Percentiles rank a stretch among this genome's conserved stretches.
These are phyloP conservation scores for Mylabris sibirica DNA, from an alignment of 2,888 invertebrate genomes.

Conservation along the genomic window DNA sequence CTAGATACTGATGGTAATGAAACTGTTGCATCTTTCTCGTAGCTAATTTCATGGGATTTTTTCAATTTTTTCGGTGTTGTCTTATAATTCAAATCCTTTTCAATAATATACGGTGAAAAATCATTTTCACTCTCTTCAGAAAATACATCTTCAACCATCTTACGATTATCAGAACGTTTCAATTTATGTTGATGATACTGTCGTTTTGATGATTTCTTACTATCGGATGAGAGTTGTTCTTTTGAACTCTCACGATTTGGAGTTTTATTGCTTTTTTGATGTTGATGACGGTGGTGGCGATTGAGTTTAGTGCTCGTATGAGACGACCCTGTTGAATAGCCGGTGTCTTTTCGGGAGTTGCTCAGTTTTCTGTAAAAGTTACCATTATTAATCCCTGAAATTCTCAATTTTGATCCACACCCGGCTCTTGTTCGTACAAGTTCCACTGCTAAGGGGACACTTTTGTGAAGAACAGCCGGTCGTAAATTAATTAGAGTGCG, in stretches of 20 bases:
- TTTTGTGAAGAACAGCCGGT: too few species aligned
- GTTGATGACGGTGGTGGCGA: conserved; percentile 36
- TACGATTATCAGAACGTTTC: conserved; percentile 45
- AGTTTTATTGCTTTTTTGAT: conserved; percentile 36
- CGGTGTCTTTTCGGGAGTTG: conserved; percentile 68
- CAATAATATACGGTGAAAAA: conserved; percentile 29
- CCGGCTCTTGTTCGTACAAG: too few species aligned
- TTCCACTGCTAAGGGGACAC: too few species aligned
- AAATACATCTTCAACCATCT: conserved; percentile 44
- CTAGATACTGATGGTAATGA: conserved; percentile 43
- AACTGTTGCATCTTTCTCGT: conserved; percentile 45
- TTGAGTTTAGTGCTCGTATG: conserved; percentile 59
- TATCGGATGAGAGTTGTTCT: conserved; percentile 40
- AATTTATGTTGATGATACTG: conserved; percentile 49
- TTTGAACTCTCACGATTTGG: conserved; percentile 39
- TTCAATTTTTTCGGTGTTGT: conserved; percentile 38
- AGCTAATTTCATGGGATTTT: conserved; percentile 42
- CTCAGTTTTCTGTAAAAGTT: conserved; percentile 54
- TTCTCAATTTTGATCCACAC: too few species aligned
- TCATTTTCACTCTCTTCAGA: conserved; percentile 52
- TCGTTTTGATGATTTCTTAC: conserved; percentile 47
- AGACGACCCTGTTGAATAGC: conserved; percentile 74
- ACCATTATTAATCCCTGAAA: too few species aligned
- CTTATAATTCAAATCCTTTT: conserved; percentile 45
- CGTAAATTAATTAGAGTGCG: too few species aligned